Evolutionary conservation across 2,888 invertebrate species (phyloP), one percentile per base, ranked within the genome.

Genomic region (Drosophila koepferae): DNA sequence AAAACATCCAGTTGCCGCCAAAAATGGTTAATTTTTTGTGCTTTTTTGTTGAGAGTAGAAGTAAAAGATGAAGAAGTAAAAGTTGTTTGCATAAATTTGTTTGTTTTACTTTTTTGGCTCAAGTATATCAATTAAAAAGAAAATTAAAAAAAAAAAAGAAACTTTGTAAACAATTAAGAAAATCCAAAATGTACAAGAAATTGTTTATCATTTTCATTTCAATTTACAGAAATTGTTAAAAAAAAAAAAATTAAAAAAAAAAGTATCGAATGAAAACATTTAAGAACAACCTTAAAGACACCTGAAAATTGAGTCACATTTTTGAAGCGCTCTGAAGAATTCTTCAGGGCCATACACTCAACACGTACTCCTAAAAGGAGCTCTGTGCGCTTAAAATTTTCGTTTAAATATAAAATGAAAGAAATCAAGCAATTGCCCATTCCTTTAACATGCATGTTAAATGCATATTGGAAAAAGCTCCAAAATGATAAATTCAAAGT

Each of bases 101-200:
- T 49, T 41, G 20, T 38, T 58, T 65, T 20, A 28, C 46, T n/a
- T 61, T 63, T 74, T 80, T 40, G 48, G 44, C 43, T 51, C 46
- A 34, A 71, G 10, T 67, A 63, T 65, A 79, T 77, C 58, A 60
- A 74, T 54, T 62, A 46, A 46, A 62, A 31, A 31, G 16, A 10
- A 3, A 14, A 31, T n/a, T n/a, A 31, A 20, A 16, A 5, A 40
- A 40, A 16, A 59, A 8, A 8, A 31, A 18, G 18, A n/a, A 61
- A 61, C 38, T 41, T 10, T 60, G 49, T 59, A 63, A 76, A 49
- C 62, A 51, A 72, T 73, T 74, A 74, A 66, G 76, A 65, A 82
- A 86, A 83, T 54, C 84, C 81, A 74, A 72, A 84, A 84, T 87
- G 82, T 84, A 81, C 82, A 76, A 83, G 58, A 82, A 65, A 70